phyloP scores from a whole-genome alignment of 1,140 invertebrate species.

The Whitmania pigra region DNA sequence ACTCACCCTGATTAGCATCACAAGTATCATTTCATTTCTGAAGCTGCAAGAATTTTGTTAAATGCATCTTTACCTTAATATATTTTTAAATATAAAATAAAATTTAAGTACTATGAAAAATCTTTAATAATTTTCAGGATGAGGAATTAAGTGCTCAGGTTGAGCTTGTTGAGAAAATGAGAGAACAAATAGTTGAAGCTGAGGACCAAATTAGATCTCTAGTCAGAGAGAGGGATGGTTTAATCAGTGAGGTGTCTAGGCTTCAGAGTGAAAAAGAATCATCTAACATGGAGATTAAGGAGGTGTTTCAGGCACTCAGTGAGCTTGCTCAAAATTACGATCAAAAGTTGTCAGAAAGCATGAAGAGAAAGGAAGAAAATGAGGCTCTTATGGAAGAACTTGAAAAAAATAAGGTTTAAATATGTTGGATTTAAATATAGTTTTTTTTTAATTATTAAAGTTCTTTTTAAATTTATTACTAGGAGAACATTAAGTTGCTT shows the following conservation, averaged over 20 bases:
- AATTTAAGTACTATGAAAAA: too few relatives aligned
- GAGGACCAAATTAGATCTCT: conserved; percentile 80
- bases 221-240: conserved; percentile 65
- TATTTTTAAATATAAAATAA: too few relatives aligned
- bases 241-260: conserved; percentile 64
- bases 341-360: conserved; percentile 93
- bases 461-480: too few relatives aligned
- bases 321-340: conserved; percentile 98
- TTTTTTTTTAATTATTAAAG: too few relatives aligned
- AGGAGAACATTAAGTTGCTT: too few relatives aligned
- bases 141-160: conserved; percentile 97
- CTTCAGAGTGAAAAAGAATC: conserved; percentile 68
- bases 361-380: conserved; percentile 83
- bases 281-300: conserved; percentile 89
- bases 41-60: too few relatives aligned
- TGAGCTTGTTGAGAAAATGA: conserved; percentile 87
- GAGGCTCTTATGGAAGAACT: conserved; percentile 69
- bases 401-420: conserved; percentile 59
- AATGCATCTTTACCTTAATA: too few relatives aligned
- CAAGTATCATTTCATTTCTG: too few relatives aligned
- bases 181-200: conserved; percentile 94
- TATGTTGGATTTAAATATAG: too few relatives aligned
- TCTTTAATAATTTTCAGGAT: conserved; percentile 47
- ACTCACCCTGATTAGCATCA: background rate
- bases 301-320: conserved; percentile 81